Evolutionary conservation across 2,113 vertebrate species (phyloP).

Genomic region (Chamaetylas fuelleborni): DNA sequence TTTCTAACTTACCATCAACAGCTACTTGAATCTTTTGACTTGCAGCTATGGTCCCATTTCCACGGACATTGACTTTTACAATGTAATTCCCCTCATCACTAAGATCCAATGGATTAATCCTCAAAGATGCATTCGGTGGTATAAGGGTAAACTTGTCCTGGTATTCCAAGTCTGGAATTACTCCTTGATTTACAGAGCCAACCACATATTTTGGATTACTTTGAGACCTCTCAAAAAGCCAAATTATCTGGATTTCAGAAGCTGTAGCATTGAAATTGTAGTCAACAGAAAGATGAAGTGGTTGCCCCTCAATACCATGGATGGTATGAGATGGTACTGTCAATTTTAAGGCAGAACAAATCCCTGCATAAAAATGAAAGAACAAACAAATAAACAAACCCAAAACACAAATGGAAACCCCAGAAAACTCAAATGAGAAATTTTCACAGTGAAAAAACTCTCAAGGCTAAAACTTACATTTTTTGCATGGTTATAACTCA

Average conservation of each 20-base stretch:
- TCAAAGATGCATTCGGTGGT: conserved; percentile 77
- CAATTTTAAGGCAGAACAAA: conserved; percentile 73
- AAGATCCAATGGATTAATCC: conserved; percentile 71
- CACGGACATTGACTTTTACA: conserved; percentile 78
- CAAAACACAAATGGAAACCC: not conserved
- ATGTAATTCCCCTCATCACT: conserved; percentile 80
- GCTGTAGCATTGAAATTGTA: conserved; percentile 72
- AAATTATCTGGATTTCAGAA: conserved; percentile 80
- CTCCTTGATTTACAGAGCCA: conserved; percentile 72
- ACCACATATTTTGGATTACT: conserved; percentile 73
- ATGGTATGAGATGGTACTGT: conserved; percentile 71
- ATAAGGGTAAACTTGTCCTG: conserved; percentile 76
- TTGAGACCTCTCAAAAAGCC: conserved; percentile 75
- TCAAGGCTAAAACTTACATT: not conserved
- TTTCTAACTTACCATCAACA: conserved; percentile 77
- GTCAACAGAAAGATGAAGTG: conserved; percentile 74
- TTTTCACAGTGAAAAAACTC: not conserved
- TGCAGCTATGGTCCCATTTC: conserved; percentile 71
- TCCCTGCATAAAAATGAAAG: conserved; percentile 50
- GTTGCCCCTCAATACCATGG: conserved; percentile 74
- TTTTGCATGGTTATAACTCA: not conserved
- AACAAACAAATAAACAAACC: not conserved
- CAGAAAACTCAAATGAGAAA: not conserved
- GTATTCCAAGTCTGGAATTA: conserved; percentile 79
- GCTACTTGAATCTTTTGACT: conserved; percentile 77